phyloP scores from a whole-genome alignment of 2,888 invertebrate species.

The Coleophora flavipennella region DNA sequence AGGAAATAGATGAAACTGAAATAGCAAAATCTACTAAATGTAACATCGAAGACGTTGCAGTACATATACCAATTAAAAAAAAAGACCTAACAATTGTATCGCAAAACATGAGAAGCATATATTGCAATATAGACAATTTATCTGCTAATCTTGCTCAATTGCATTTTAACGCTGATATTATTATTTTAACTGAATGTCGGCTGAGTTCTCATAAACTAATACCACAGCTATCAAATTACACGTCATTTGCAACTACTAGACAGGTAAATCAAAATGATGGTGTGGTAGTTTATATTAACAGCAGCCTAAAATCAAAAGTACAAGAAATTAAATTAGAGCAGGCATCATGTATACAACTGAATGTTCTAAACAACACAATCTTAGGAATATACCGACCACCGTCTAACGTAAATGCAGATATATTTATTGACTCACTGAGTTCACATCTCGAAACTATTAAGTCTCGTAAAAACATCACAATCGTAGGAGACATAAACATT shows the following conservation, averaged over 20 bases:
- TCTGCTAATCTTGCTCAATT: slow-evolving; percentile 6
- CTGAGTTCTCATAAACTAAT: slow-evolving; percentile 9
- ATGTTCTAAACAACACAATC: slow-evolving; percentile 5
- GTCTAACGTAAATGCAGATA: slow-evolving; percentile 7
- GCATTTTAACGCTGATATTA: slow-evolving; percentile 10
- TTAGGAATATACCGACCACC: slow-evolving; percentile 14
- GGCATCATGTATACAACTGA: slow-evolving; percentile 12
- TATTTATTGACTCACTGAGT: slow-evolving; percentile 5
- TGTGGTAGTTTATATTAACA: slow-evolving; percentile 10
- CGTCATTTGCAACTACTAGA: slow-evolving; percentile 3
- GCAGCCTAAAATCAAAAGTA: slow-evolving; percentile 3
- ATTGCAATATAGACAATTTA: slow-evolving; percentile 12
- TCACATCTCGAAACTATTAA: slow-evolving; percentile 1
- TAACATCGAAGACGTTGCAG: not conserved
- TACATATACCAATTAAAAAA: not conserved
- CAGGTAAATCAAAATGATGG: slow-evolving; percentile 13
- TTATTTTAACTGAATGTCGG: slow-evolving; percentile 15
- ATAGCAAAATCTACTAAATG: not conserved
- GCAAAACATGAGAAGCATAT: slow-evolving; percentile 17
- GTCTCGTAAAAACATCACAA: not conserved
- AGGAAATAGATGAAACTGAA: not conserved
- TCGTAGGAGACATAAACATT: not conserved
- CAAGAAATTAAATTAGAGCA: slow-evolving; percentile 11
- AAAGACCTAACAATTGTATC: slow-evolving; percentile 6
- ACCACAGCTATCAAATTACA: slow-evolving; percentile 5